Percentiles rank a stretch among this genome's conserved stretches.
These are phyloP conservation scores for Drosophila ambigua DNA, from an alignment of 1,140 invertebrate genomes.

Conservation along the genomic window DNA sequence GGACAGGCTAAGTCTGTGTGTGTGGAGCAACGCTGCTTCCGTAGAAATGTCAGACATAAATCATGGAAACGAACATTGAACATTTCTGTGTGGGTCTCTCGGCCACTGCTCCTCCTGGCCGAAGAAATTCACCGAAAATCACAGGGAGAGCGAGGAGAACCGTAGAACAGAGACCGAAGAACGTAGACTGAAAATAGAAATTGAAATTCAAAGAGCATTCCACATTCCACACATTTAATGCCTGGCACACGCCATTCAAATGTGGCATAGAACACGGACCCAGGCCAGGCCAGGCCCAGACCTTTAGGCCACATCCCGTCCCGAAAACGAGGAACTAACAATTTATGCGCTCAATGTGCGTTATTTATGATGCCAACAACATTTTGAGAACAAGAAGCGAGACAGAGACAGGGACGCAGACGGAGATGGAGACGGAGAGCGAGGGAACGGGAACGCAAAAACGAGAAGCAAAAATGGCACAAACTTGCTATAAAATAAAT, in stretches of 20 bases:
- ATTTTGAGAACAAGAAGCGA: conserved; percentile 27
- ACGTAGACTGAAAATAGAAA: conserved; percentile 6
- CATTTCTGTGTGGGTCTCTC: neutral
- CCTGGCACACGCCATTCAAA: conserved; percentile 45
- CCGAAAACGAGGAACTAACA: conserved; percentile 20
- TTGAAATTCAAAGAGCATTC: conserved; percentile 55
- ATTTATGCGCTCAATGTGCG: conserved; percentile 60
- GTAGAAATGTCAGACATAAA: conserved; percentile 48
- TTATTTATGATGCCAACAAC: conserved; percentile 61
- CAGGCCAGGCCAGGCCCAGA: neutral
- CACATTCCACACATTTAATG: conserved; percentile 52
- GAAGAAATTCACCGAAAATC: conserved; percentile 4
- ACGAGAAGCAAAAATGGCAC: conserved; percentile 52
- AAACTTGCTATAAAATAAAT: conserved; percentile 75
- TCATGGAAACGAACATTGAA: conserved; percentile 43
- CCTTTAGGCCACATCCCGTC: conserved; percentile 1
- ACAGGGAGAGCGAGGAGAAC: conserved; percentile 5
- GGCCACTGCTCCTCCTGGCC: neutral
- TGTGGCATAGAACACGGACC: conserved; percentile 6
- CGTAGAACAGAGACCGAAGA: too few species aligned
- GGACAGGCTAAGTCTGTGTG: neutral
- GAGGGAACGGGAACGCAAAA: neutral
- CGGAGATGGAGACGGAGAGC: neutral
- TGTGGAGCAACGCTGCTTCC: conserved; percentile 27
- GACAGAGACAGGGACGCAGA: conserved; percentile 2